Evolutionary conservation across 2,888 invertebrate genomes (phyloP).

Genomic region (Noctua janthe): DNA sequence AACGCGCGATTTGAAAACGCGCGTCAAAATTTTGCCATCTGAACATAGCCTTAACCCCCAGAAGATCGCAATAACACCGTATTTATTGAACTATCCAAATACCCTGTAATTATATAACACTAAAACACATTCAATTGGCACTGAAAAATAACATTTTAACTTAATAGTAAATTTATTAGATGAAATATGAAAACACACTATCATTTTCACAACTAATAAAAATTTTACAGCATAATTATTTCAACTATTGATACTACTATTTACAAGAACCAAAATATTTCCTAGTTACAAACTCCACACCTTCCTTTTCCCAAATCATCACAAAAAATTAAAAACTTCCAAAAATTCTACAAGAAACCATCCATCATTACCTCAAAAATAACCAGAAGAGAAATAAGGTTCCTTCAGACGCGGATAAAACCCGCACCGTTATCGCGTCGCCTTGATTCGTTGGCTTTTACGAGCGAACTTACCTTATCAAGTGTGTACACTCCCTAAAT

Average conservation of each 20-base stretch:
- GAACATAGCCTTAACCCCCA: no score
- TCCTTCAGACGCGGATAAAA: slow-evolving; percentile 53
- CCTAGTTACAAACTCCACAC: background rate
- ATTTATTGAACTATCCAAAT: background rate
- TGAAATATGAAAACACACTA: no score
- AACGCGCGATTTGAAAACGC: no score
- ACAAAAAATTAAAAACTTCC: slow-evolving; percentile 9
- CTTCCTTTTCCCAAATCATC: slow-evolving; percentile 1
- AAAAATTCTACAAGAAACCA: slow-evolving; percentile 33
- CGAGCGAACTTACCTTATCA: slow-evolving; percentile 66
- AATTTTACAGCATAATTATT: background rate
- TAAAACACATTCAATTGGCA: background rate
- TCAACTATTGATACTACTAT: background rate
- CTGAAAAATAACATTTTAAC: background rate
- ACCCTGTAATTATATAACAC: background rate
- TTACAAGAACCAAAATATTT: background rate
- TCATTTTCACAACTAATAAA: background rate
- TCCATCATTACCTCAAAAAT: slow-evolving; percentile 57
- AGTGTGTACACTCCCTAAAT: slow-evolving; percentile 70
- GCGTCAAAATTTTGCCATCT: no score
- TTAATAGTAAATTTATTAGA: background rate
- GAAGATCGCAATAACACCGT: background rate
- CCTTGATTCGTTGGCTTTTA: slow-evolving; percentile 69
- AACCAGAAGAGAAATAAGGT: slow-evolving; percentile 57
- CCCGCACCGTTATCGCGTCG: slow-evolving; percentile 60